A percentile compares a stretch with the other conserved stretches of the same genome.
These are phyloP conservation scores for Eupithecia tripunctaria DNA, from an alignment of 2,888 invertebrate genomes.

Conservation along the genomic window DNA sequence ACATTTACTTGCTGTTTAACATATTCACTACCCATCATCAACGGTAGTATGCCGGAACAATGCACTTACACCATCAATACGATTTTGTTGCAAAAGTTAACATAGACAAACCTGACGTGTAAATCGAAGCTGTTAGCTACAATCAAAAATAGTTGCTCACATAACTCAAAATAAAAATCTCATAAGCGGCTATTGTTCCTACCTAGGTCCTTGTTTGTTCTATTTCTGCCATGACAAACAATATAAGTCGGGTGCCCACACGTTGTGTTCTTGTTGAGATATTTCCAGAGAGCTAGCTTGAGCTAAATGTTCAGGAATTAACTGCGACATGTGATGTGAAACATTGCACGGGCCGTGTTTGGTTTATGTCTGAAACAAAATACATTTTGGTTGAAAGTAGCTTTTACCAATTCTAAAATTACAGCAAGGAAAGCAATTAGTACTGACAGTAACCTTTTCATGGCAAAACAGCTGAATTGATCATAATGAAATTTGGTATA, in stretches of 20 bases:
- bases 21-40: background rate
- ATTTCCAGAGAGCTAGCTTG: constrained; percentile 3
- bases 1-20: too few species aligned
- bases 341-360: background rate
- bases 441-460: background rate
- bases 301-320: background rate
- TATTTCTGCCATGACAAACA: background rate
- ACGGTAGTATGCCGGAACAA: background rate
- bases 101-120: too few species aligned
- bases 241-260: background rate
- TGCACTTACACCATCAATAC: background rate
- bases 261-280: background rate
- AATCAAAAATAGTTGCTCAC: background rate
- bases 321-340: background rate
- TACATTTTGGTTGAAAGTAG: background rate
- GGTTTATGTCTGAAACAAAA: background rate
- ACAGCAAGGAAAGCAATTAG: background rate
- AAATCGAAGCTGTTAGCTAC: too few species aligned
- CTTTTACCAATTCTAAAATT: background rate
- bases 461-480: background rate
- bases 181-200: background rate
- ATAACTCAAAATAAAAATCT: background rate
- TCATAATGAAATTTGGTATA: background rate
- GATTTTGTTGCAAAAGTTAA: background rate
- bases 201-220: background rate